Evolutionary conservation across 2,888 invertebrate species (phyloP), one percentile per base, ranked within the genome.

Genomic region (Harpagoxenus sublaevis): DNA sequence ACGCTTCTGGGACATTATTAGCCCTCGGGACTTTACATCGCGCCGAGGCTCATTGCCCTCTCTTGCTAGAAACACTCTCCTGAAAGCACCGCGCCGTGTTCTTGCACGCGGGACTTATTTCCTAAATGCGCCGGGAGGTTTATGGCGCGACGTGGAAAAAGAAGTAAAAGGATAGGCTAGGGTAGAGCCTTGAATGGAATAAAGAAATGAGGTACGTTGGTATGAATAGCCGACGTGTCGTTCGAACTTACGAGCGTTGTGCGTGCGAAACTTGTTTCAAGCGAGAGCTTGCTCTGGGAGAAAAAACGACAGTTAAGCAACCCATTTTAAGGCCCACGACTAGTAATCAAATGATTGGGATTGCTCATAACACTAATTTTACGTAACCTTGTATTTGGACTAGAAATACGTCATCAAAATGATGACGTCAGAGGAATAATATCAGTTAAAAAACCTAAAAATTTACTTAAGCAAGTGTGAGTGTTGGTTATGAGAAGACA

Each of bases 1-100:
- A 48, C 70, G 63, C 65, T 75, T 51, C 53, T 63, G 84, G 42
- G 68, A 85, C 77, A 53, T 86, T 87, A 86, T 86, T 84, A 88
- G 68, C 78, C 62, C 73, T 84, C 28, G 60, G 65, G 87, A 78
- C 63, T 82, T 84, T 77, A 87, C 77, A 71, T 71, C 60, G 63
- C 73, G 28, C 68, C 1, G 23, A 35, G 63, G 62, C 68, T 84
- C 84, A 78, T 82, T 82, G 83, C 65, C 63, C 18, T 81, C 42
- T 60, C 55, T 42, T 31, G 53, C 45, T 39, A 31, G 51, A 66
- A 73, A 84, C 45, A 79, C 79, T 79, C 12, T 23, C 35, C 39
- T 35, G 39, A 73, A 78, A 84, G 55, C 53, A 60, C 9, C 53
- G 5, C 18, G 62, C 0, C 39, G 9, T 62, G 42, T 66, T 48